A percentile compares a stretch with the other conserved stretches of the same genome.
These are phyloP conservation scores for Brachionus koreanus DNA, from an alignment of 1,140 invertebrate species.

Conservation along the genomic window DNA sequence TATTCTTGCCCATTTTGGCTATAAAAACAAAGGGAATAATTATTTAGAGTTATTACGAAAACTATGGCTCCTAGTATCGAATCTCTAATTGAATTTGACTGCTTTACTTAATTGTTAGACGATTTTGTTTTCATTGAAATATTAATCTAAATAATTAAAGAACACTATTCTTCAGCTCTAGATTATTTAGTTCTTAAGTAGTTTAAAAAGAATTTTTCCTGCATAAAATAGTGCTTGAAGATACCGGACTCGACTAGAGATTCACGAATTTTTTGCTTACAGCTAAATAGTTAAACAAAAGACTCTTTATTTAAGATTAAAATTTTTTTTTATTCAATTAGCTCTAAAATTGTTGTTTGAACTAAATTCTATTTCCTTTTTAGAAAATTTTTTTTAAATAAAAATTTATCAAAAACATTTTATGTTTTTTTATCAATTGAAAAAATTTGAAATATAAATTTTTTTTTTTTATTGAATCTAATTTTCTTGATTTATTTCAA, in stretches of 20 bases:
- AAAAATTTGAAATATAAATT: no score
- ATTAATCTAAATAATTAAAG: slow-evolving; percentile 3
- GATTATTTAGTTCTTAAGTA: not conserved
- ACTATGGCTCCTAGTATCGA: not conserved
- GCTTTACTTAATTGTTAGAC: not conserved
- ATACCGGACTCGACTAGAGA: not conserved
- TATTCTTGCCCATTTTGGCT: not conserved
- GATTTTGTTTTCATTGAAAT: not conserved
- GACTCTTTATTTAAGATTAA: not conserved
- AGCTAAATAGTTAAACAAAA: not conserved
- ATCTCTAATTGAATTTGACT: not conserved
- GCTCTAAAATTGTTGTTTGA: not conserved
- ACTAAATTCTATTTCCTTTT: not conserved
- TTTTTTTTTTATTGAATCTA: no score
- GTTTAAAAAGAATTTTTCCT: not conserved
- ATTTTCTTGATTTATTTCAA: no score
- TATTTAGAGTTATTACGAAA: not conserved
- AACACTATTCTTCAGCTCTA: not conserved
- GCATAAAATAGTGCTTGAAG: not conserved
- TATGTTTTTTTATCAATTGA: no score
- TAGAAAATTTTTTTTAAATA: not conserved
- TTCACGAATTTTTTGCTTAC: not conserved
- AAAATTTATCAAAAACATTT: not conserved
- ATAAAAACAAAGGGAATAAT: not conserved
- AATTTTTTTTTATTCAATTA: not conserved